Conservation (phyloP, 2,888 invertebrate species). For the Nudaria mundana region DNA sequence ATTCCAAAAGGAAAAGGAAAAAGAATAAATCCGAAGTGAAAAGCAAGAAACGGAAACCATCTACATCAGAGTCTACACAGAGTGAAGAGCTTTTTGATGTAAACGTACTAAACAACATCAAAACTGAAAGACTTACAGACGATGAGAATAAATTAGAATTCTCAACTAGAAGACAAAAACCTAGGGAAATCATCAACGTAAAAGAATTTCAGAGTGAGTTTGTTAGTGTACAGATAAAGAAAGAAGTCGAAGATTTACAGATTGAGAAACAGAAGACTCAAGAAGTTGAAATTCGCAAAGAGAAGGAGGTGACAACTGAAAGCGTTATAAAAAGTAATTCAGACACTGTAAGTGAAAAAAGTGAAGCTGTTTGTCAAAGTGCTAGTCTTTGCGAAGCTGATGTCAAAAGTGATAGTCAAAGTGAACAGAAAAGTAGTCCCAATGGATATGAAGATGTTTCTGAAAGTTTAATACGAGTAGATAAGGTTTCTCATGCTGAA, state of each 20-base stretch:
- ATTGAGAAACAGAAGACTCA: slow-evolving; percentile 4
- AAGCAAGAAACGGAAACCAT: slow-evolving; percentile 50
- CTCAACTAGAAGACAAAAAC: slow-evolving; percentile 56
- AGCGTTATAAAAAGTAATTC: not conserved
- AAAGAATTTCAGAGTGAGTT: slow-evolving; percentile 73
- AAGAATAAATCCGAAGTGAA: slow-evolving; percentile 34
- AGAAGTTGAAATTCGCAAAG: slow-evolving; percentile 7
- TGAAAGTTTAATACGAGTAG: not conserved
- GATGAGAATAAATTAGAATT: slow-evolving; percentile 64
- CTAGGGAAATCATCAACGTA: slow-evolving; percentile 68
- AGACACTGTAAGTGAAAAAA: not conserved
- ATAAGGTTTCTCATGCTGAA: not conserved
- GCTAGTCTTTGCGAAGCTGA: not conserved
- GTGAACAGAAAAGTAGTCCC: not conserved
- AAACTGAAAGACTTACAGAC: slow-evolving; percentile 65
- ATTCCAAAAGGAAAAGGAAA: slow-evolving; percentile 34
- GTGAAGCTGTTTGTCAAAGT: not conserved
- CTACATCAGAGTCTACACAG: slow-evolving; percentile 49
- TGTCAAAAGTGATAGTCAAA: not conserved
- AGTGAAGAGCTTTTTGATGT: slow-evolving; percentile 65
- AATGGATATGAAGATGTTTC: not conserved
- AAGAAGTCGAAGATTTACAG: slow-evolving; percentile 44
- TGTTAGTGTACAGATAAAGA: slow-evolving; percentile 62
- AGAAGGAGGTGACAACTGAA: slow-evolving; percentile 18
- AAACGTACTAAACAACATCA: slow-evolving; percentile 69